Percentiles rank a stretch among this genome's conserved stretches.
phyloP scores from a whole-genome alignment of 1,140 invertebrate genomes.

The Nephila pilipes region DNA sequence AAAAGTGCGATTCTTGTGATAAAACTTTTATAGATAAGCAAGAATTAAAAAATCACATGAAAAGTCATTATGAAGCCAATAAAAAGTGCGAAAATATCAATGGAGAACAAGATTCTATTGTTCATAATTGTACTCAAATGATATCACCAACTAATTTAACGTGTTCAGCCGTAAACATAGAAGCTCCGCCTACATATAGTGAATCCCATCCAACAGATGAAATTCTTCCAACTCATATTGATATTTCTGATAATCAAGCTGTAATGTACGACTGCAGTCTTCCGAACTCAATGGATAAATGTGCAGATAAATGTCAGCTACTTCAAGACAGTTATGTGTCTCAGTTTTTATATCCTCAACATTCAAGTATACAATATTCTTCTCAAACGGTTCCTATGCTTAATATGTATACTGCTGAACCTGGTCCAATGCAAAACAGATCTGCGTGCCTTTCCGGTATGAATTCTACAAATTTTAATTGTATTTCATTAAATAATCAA shows the following conservation, averaged over 20 bases:
- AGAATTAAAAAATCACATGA: conserved; percentile 96
- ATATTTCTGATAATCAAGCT: conserved; percentile 70
- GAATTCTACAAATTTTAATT: conserved; percentile 64
- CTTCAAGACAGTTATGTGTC: conserved; percentile 74
- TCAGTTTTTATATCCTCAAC: conserved; percentile 74
- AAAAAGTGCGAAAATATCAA: conserved; percentile 30
- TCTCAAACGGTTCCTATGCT: conserved; percentile 42
- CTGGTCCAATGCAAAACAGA: neutral
- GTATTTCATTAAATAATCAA: conserved; percentile 62
- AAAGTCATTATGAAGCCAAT: conserved; percentile 60
- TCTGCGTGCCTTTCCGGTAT: conserved; percentile 41
- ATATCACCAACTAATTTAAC: conserved; percentile 6
- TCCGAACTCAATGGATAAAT: conserved; percentile 66
- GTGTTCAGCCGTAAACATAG: conserved; percentile 18
- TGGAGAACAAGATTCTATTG: conserved; percentile 5
- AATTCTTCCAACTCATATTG: conserved; percentile 63
- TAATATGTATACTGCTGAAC: conserved; percentile 68
- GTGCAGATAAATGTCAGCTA: conserved; percentile 61
- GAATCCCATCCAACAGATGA: conserved; percentile 23
- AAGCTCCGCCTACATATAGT: neutral
- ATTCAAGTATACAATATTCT: conserved; percentile 65
- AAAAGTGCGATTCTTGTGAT: conserved; percentile 94
- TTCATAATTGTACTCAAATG: conserved; percentile 20
- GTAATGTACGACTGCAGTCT: conserved; percentile 65
- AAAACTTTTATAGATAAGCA: conserved; percentile 99